A percentile compares a stretch with the other conserved stretches of the same genome.
phyloP scores from a whole-genome alignment of 2,797 vertebrate genomes.

The Babyrousa celebensis region DNA sequence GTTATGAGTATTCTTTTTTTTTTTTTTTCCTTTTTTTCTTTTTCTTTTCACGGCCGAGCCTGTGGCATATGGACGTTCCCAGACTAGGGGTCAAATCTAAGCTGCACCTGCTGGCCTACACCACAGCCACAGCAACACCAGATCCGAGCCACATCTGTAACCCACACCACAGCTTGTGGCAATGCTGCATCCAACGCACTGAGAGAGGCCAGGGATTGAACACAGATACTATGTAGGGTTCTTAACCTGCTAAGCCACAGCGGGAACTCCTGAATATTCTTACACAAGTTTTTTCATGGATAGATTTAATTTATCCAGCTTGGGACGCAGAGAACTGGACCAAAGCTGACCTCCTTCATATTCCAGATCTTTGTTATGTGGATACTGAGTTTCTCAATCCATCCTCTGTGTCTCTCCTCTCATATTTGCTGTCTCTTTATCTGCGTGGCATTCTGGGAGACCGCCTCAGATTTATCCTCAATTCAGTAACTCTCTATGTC shows the following conservation, averaged over 20 bases:
- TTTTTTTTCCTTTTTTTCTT: neutral
- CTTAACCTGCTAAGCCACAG: too few relatives aligned
- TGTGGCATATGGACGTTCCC: too few relatives aligned
- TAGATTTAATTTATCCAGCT: conserved; percentile 12
- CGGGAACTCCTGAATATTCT: neutral
- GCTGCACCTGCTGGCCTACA: too few relatives aligned
- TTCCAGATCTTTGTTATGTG: neutral
- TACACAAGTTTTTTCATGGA: neutral
- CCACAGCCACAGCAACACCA: too few relatives aligned
- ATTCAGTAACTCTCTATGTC: neutral
- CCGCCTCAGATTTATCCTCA: conserved; percentile 25
- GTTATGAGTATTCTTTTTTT: neutral
- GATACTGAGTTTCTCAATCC: neutral
- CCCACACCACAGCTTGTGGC: too few relatives aligned
- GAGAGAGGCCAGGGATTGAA: too few relatives aligned
- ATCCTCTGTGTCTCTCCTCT: neutral
- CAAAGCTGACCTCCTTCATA: neutral
- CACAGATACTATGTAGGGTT: too few relatives aligned
- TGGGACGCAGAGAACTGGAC: neutral
- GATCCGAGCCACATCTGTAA: too few relatives aligned
- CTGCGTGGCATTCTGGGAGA: neutral
- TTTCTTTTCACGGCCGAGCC: too few relatives aligned
- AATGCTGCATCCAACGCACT: too few relatives aligned
- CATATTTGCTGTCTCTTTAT: neutral
- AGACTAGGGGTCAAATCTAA: too few relatives aligned